Conservation (phyloP, 2,888 invertebrate species). For the Tribolium freemani region DNA sequence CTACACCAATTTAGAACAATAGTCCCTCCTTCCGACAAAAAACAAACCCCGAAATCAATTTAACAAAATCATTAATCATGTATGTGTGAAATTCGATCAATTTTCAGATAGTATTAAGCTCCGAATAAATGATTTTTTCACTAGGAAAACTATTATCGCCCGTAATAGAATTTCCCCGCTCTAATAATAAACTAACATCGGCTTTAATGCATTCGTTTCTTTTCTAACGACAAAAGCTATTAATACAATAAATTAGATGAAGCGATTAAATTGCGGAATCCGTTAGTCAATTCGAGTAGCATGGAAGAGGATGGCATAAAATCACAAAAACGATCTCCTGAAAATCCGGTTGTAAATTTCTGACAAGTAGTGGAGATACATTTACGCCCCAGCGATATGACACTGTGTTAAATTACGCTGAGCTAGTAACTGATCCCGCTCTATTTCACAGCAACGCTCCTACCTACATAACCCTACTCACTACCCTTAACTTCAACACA, state of each 20-base stretch:
- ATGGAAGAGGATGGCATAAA: conserved; percentile 48
- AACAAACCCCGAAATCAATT: conserved; percentile 32
- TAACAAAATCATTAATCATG: conserved; percentile 37
- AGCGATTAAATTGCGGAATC: conserved; percentile 43
- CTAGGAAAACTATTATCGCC: conserved; percentile 28
- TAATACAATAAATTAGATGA: conserved; percentile 45
- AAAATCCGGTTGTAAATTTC: conserved; percentile 57
- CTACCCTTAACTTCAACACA: conserved; percentile 40
- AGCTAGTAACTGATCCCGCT: conserved; percentile 56
- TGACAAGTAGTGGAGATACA: conserved; percentile 55
- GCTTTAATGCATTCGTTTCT: conserved; percentile 31
- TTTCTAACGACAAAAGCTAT: conserved; percentile 29
- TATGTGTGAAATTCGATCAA: conserved; percentile 19
- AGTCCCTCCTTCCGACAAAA: conserved; percentile 14
- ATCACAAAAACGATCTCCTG: conserved; percentile 52
- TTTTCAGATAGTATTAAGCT: conserved; percentile 15
- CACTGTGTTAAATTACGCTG: conserved; percentile 56
- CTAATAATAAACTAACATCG: conserved; percentile 33
- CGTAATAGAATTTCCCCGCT: conserved; percentile 27
- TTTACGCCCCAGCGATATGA: conserved; percentile 56
- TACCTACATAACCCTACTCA: conserved; percentile 44
- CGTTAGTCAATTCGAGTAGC: conserved; percentile 41
- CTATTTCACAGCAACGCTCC: conserved; percentile 52
- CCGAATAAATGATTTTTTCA: conserved; percentile 25
- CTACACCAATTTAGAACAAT: conserved; percentile 21